Base-by-base conservation (phyloP, 1,140 invertebrate genomes). In the Physella acuta region DNA sequence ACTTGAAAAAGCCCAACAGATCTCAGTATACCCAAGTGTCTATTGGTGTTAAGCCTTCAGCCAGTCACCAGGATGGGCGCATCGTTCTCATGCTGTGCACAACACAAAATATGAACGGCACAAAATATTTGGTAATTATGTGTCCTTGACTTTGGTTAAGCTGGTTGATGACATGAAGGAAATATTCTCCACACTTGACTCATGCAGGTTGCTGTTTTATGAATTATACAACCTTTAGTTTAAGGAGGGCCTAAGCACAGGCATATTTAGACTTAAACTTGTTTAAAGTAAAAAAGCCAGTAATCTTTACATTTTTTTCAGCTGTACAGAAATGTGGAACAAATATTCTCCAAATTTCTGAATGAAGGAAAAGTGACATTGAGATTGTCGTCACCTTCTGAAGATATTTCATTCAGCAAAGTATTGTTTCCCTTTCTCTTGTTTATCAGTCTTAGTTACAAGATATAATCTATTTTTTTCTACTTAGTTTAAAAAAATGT, bases 311-410 rank as follows among this genome's bases (percentile, higher is more conserved):
- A 4, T 51, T 49, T 64, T 31, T 17, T 51, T 11, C 26, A 64
- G 62, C 24, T 64, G 3, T 24, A 52, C 24, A 49, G 30, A 34
- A 64, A 64, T 36, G 37, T 64, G 37, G 26, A 64, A 31, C 37
- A 51, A 17, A 64, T 64, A 51, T 64, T 64, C 51, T n/a, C n/a
- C n/a, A 44, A 51, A 37, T 64, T 64, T 51, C 14, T n/a, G n/a
- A 49, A 51, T 8, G 62, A 64, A 51, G 62, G 62, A 64, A 64
- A 64, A 51, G 62, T 44, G 26, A 64, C 62, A 28, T n/a, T 64
- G 11, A 2, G 62, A 17, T 51, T 64, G 16, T 20, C 30, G 24
- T 31, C 44, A 20, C 62, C 62, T 26, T n/a, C 37, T 4, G 24
- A 51, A 3, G 39, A 51, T 51, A 51, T 64, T 11, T 37, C 62